These are phyloP conservation scores for Trissolcus basalis DNA, from an alignment of 1,140 invertebrate species.

Conservation along the genomic window DNA sequence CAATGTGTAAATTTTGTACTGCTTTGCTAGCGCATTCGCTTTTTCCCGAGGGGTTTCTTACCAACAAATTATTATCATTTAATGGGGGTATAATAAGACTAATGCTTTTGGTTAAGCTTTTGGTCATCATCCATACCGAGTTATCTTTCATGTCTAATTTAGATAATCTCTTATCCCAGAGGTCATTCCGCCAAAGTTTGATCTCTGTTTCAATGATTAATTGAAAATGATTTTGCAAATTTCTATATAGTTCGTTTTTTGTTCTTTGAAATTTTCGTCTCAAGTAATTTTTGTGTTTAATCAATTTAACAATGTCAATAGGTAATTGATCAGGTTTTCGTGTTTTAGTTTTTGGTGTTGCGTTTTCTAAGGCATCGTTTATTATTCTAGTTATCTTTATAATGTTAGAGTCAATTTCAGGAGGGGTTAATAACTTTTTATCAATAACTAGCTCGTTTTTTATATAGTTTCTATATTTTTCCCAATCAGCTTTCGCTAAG, in stretches of 20 bases:
- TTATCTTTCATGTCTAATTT: constrained; percentile 40
- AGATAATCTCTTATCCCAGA: constrained; percentile 41
- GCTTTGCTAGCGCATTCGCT: not conserved
- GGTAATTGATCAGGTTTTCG: not conserved
- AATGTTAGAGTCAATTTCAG: too few species aligned
- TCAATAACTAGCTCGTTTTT: too few species aligned
- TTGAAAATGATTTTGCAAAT: not conserved
- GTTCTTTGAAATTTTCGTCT: not conserved
- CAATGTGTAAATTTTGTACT: constrained; percentile 1
- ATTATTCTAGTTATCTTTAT: not conserved
- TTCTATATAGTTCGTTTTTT: not conserved
- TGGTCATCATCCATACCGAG: constrained; percentile 43
- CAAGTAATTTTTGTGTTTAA: not conserved
- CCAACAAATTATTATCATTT: not conserved
- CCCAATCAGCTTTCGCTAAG: too few species aligned
- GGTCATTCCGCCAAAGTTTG: constrained; percentile 7
- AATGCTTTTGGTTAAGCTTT: constrained; percentile 28
- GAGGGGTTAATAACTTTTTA: too few species aligned
- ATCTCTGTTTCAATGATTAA: not conserved
- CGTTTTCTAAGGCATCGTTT: not conserved
- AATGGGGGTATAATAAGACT: constrained; percentile 19
- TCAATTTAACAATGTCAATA: not conserved
- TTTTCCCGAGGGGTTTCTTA: not conserved
- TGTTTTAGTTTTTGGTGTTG: not conserved
- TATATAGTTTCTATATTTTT: too few species aligned